These are phyloP conservation scores for Ctenoplectra terminalis DNA, from an alignment of 1,140 invertebrate genomes.

Conservation along the genomic window DNA sequence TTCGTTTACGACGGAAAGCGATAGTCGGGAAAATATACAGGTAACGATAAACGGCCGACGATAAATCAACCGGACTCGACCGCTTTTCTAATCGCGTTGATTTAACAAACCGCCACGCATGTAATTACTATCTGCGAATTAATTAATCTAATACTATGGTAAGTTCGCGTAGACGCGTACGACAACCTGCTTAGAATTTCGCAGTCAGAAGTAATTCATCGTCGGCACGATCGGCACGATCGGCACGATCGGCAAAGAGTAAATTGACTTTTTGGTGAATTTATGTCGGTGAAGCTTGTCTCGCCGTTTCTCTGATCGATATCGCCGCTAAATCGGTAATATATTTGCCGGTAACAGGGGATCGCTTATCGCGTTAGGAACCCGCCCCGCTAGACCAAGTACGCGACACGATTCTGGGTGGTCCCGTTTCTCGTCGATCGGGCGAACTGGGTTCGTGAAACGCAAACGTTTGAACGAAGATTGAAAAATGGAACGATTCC, in stretches of 20 bases:
- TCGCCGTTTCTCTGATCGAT: background rate
- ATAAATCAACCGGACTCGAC: conserved; percentile 53
- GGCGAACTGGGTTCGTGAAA: background rate
- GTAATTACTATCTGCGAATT: conserved; percentile 56
- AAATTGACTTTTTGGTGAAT: conserved; percentile 45
- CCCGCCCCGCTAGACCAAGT: background rate
- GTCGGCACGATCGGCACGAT: background rate
- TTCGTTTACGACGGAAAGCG: conserved; percentile 35
- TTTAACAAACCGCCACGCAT: conserved; percentile 27
- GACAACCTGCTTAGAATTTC: conserved; percentile 19
- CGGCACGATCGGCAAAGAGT: background rate
- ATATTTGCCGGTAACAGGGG: conserved; percentile 35
- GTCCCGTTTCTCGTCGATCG: background rate
- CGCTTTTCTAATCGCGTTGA: conserved; percentile 47
- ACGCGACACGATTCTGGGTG: conserved; percentile 30
- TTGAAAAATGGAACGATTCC: background rate
- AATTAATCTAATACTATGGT: conserved; percentile 52
- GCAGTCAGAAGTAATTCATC: conserved; percentile 37
- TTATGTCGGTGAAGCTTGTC: background rate
- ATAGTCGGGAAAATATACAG: conserved; percentile 53
- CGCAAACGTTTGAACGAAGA: no score
- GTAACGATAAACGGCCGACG: conserved; percentile 52
- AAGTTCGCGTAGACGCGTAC: conserved; percentile 23
- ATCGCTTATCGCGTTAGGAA: conserved; percentile 35
- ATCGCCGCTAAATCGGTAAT: conserved; percentile 16